Base-by-base conservation (phyloP, 2,888 invertebrate genomes). In the Mesorhabditis spiculigera region DNA sequence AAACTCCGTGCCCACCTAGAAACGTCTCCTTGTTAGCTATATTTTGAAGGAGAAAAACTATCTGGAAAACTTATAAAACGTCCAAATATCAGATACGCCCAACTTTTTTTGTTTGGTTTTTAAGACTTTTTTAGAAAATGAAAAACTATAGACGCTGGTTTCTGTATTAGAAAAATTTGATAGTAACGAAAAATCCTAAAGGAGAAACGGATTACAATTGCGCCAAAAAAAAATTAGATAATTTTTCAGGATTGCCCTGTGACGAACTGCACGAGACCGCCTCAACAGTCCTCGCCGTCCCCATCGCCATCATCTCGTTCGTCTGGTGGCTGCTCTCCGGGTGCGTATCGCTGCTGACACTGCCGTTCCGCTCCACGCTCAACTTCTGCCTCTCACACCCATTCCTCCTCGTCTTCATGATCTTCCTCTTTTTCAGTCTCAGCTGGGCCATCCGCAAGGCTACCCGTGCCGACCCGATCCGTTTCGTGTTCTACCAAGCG, bases 271-370 rank as follows among this genome's bases (percentile, higher is more conserved):
- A n/a, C n/a, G 5, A 62, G 62, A 61, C 5, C 63, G 45, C 69
- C 71, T 70, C 77, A 70, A 65, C 73, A 67, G 67, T 67, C 76
- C 5, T 77, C 78, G 10, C 75, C 79, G 65, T 79, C 78, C 61
- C 80, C 82, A 66, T 78, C 79, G 67, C 80, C 81, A 44, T 68
- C 73, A 41, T 75, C 77, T 44, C 74, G 80, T 50, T 50, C 58
- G 10, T 3, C 58, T 50, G 8, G 10, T n/a, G n/a, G 58, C 58
- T 50, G 58, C 8, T 50, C 58, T 50, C 58, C 58, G 58, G 58
- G 58, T 50, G 58, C n/a, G 58, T 50, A 10, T 50, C 58, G 8
- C 58, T 50, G 10, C 58, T 50, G 10, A 10, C n/a, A 13, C n/a
- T 50, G 10, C 58, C 58, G 10, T 50, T 50, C 58, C 8, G n/a